These are phyloP conservation scores for Heterochromis multidens DNA, from an alignment of 2,113 vertebrate species.

Conservation along the genomic window DNA sequence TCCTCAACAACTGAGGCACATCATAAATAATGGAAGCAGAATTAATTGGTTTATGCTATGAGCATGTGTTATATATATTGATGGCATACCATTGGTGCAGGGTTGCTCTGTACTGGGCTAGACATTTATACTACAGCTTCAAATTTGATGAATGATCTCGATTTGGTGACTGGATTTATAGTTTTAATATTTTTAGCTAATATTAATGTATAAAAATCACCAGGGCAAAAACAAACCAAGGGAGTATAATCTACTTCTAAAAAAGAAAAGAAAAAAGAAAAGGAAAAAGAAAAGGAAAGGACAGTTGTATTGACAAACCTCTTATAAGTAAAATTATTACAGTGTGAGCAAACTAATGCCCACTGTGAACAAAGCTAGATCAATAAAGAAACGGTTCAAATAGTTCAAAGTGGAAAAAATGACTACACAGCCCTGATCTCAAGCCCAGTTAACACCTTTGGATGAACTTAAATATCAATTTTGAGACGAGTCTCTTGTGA, in stretches of 20 bases:
- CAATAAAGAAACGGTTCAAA: not conserved
- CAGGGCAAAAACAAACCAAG: not conserved
- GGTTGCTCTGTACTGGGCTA: not conserved
- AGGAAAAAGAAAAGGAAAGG: not conserved
- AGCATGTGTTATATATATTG: slow-evolving; percentile 52
- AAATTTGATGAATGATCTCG: not conserved
- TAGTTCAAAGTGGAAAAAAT: not conserved
- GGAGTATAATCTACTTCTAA: too few species aligned
- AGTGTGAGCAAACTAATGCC: not conserved
- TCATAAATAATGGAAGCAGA: slow-evolving; percentile 46
- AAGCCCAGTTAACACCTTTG: not conserved
- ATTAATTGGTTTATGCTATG: slow-evolving; percentile 60
- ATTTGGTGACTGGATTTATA: not conserved
- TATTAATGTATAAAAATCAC: not conserved
- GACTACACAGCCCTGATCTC: not conserved
- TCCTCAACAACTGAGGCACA: slow-evolving; percentile 16
- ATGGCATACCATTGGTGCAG: slow-evolving; percentile 17
- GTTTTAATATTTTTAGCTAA: not conserved
- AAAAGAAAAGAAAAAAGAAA: too few species aligned
- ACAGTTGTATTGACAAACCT: fast-evolving
- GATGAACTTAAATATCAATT: not conserved
- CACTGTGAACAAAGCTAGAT: not conserved
- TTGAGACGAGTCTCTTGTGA: not conserved
- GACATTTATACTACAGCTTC: not conserved
- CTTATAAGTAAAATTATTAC: fast-evolving